Evolutionary conservation across 2,888 invertebrate genomes (phyloP).

Genomic region (Dicranocentrus wangi): DNA sequence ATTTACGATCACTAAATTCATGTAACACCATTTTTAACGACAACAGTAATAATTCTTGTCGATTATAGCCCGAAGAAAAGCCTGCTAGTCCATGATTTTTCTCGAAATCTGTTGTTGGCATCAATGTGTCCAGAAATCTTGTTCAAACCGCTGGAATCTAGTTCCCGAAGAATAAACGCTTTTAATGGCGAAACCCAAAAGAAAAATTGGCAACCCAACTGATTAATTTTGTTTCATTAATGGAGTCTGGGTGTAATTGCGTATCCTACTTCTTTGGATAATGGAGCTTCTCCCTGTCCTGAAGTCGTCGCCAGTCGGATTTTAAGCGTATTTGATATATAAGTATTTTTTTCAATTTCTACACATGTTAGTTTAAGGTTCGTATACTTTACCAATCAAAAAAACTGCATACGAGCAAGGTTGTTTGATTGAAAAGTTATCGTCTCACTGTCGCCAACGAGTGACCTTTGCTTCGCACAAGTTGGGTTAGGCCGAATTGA

Average conservation of each 20-base stretch:
- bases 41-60: no score
- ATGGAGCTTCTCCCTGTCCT: no score
- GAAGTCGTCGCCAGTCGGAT: no score
- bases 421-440: conserved; percentile 57
- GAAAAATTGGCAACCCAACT: conserved; percentile 36
- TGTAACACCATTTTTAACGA: no score
- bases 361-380: not conserved
- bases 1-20: no score
- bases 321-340: no score
- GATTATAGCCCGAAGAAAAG: no score
- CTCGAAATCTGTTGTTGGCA: no score
- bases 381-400: conserved; percentile 40
- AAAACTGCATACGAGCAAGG: conserved; percentile 61
- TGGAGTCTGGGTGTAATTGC: no score
- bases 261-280: no score
- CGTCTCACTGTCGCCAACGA: conserved; percentile 59
- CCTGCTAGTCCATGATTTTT: no score
- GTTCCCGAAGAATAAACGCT: conserved; percentile 36
- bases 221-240: conserved; percentile 25
- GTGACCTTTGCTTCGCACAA: conserved; percentile 59
- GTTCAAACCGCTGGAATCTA: conserved; percentile 39
- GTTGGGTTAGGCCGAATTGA: conserved; percentile 55
- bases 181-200: conserved; percentile 26
- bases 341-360: no score
- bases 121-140: conserved; percentile 51